These are phyloP conservation scores for Aphelenchoides avenae DNA, from an alignment of 1,140 invertebrate species.

Conservation along the genomic window DNA sequence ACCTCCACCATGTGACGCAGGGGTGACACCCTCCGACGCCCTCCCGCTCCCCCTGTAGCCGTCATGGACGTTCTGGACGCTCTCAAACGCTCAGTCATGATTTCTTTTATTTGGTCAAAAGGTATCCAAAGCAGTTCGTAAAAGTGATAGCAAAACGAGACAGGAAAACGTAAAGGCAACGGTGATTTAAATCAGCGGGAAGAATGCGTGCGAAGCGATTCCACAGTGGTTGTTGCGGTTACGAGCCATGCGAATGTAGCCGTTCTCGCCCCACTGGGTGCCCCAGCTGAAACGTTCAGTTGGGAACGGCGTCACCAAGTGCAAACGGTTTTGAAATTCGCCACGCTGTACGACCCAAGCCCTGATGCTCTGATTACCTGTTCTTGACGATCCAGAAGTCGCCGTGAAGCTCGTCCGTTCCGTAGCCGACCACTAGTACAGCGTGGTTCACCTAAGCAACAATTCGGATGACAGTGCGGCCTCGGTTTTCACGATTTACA, in stretches of 20 bases:
- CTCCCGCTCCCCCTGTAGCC: too few relatives aligned
- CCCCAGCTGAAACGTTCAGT: conserved; percentile 40
- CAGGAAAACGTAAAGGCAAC: too few relatives aligned
- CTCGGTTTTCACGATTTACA: conserved; percentile 69
- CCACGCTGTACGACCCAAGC: not conserved
- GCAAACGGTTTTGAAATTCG: conserved; percentile 3
- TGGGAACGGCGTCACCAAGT: conserved; percentile 13
- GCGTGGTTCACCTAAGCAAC: conserved; percentile 77
- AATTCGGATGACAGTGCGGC: conserved; percentile 68
- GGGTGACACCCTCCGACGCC: too few relatives aligned
- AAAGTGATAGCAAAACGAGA: too few relatives aligned
- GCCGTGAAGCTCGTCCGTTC: conserved; percentile 63
- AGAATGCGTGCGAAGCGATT: conserved; percentile 62
- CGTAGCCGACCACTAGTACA: conserved; percentile 78
- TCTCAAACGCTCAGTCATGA: too few relatives aligned
- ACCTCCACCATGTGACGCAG: too few relatives aligned
- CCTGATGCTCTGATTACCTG: conserved; percentile 57
- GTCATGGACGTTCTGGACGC: too few relatives aligned
- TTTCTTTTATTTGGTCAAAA: too few relatives aligned
- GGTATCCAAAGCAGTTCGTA: too few relatives aligned
- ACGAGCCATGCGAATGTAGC: conserved; percentile 64
- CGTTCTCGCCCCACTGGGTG: conserved; percentile 63
- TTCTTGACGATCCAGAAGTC: conserved; percentile 87
- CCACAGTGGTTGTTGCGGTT: conserved; percentile 64
- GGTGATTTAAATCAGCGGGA: conserved; percentile 61